Evolutionary conservation across 2,797 vertebrate species (phyloP).

Genomic region (Manis javanica): DNA sequence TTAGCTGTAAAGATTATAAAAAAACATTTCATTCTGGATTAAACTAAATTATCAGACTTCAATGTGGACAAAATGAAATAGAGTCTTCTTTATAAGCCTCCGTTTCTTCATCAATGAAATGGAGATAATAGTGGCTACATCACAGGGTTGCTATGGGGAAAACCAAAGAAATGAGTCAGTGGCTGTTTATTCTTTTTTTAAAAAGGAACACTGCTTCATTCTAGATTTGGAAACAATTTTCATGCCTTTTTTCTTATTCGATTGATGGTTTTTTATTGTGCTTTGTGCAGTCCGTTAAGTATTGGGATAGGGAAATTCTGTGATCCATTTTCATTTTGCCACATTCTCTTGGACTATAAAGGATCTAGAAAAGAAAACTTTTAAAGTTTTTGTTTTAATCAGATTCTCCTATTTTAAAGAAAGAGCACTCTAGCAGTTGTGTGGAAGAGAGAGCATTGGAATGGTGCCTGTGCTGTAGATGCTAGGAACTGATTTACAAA

Average conservation of each 20-base stretch:
- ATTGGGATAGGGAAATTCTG: not conserved
- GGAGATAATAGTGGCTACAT: not conserved
- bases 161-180: not conserved
- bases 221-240: not conserved
- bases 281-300: not conserved
- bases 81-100: not conserved
- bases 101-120: not conserved
- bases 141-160: not conserved
- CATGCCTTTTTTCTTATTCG: not conserved
- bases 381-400: not conserved
- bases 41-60: slow-evolving; percentile 22
- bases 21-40: not conserved
- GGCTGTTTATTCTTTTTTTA: not conserved
- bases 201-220: not conserved
- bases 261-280: not conserved
- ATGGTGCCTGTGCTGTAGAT: not conserved
- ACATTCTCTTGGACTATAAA: not conserved
- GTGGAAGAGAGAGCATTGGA: not conserved
- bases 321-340: not conserved
- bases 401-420: not conserved
- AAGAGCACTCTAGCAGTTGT: not conserved
- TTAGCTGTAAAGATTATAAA: not conserved
- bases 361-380: not conserved
- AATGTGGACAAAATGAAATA: not conserved
- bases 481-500: not conserved